These are phyloP conservation scores for Coryphaenoides rupestris DNA, from an alignment of 2,113 vertebrate species.

Conservation along the genomic window DNA sequence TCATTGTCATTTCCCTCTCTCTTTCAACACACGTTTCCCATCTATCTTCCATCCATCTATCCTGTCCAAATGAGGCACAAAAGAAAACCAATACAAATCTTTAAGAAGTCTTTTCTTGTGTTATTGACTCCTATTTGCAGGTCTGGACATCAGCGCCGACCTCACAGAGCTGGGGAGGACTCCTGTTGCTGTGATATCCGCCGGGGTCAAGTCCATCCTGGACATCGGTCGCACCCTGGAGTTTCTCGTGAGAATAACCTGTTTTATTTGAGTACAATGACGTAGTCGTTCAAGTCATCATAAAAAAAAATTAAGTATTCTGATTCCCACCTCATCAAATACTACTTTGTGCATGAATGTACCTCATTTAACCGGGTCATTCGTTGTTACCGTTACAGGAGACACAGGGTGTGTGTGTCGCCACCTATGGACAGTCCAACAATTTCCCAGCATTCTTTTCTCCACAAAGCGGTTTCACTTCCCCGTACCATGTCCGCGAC, in stretches of 20 bases:
- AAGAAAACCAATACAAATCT: background rate
- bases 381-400: slow-evolving; percentile 65
- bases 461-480: slow-evolving; percentile 77
- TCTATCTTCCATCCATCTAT: too few relatives aligned
- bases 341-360: too few relatives aligned
- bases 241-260: slow-evolving; percentile 76
- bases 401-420: slow-evolving; percentile 87
- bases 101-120: background rate
- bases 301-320: too few relatives aligned
- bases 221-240: slow-evolving; percentile 89
- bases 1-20: too few relatives aligned
- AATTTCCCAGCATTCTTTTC: slow-evolving; percentile 88
- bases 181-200: slow-evolving; percentile 83
- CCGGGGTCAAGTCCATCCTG: slow-evolving; percentile 87
- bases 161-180: slow-evolving; percentile 86
- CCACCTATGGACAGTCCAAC: slow-evolving; percentile 78
- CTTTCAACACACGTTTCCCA: too few relatives aligned
- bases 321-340: too few relatives aligned
- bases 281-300: background rate
- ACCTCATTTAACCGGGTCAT: too few relatives aligned
- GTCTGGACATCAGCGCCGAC: slow-evolving; percentile 87
- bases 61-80: too few relatives aligned
- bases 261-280: background rate
- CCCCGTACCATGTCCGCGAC: slow-evolving; percentile 72
- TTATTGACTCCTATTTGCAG: slow-evolving; percentile 53